Evolutionary conservation across 2,797 vertebrate genomes (phyloP), one percentile per base, ranked within the genome.

Genomic region (Coluber constrictor): DNA sequence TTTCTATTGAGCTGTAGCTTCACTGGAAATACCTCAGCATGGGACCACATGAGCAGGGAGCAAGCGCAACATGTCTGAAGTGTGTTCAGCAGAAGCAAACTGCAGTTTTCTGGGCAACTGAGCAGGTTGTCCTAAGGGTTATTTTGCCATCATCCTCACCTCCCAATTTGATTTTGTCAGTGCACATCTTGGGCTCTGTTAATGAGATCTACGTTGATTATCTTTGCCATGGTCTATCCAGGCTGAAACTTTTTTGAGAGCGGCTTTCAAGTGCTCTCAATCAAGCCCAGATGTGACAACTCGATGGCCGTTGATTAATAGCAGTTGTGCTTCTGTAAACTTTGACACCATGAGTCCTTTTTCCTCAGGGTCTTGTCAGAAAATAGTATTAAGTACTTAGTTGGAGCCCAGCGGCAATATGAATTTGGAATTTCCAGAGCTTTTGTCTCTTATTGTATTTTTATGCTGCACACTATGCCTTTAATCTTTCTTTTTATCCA

Each of bases 401-500:
- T 47, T 94, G 90, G 90, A 93, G 18, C 57, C 57, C 93, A 93
- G 89, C 20, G 25, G 25, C 83, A 92, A 18, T 60, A 63, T 94
- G 93, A 90, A 94, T 94, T 94, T 90, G 90, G 32, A 95, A 90
- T 95, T 95, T 91, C 90, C 93, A 57, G 90, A 83, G 79, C 91
- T 93, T 96, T 93, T 89, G 59, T 94, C 79, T 93, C 94, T 92
- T 66, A 93, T 93, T 93, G 11, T 93, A 94, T 96, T 96, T 97
- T 93, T 91, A 83, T 90, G 92, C 74, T 11, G 91, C 91, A 18
- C 92, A 96, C 94, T 93, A 9, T 92, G 96, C 95, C 92, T 96
- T 96, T 97, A 92, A 95, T 96, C 92, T 93, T 95, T 94, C 93
- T 93, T 96, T 96, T 96, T 93, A 93, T 93, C 92, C 88, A 90